Evolutionary conservation across 2,888 invertebrate genomes (phyloP).

Genomic region (Blomia tropicalis): DNA sequence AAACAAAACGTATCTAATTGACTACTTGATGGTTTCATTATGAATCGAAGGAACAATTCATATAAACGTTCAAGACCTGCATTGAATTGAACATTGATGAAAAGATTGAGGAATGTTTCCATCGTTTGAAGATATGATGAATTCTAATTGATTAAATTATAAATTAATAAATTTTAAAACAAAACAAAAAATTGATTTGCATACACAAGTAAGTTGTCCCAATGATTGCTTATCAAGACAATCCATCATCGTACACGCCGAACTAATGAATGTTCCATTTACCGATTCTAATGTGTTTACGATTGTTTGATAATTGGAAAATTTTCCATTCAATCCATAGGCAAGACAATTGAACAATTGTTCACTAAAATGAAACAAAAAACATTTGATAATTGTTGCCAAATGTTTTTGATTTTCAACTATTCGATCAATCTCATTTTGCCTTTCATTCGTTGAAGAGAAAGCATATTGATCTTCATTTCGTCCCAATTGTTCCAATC

Average conservation of each 20-base stretch:
- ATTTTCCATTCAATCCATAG: background rate
- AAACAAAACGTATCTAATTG: background rate
- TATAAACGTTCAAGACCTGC: background rate
- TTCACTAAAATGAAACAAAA: conserved; percentile 16
- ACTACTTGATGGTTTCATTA: background rate
- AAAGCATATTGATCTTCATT: conserved; percentile 36
- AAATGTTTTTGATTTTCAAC: background rate
- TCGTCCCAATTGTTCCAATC: conserved; percentile 58
- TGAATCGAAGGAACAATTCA: background rate
- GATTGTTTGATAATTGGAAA: background rate
- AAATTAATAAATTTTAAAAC: background rate
- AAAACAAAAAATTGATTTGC: background rate
- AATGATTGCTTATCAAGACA: background rate
- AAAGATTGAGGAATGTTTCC: background rate
- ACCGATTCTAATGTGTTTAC: background rate
- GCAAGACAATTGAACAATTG: conserved; percentile 13
- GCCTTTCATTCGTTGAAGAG: background rate
- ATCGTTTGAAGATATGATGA: background rate
- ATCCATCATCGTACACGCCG: background rate
- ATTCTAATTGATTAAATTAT: background rate
- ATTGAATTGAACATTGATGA: background rate
- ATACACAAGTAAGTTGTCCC: background rate
- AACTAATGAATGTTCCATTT: background rate
- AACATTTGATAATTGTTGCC: conserved; percentile 9
- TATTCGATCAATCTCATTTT: no score